A percentile compares a stretch with the other conserved stretches of the same genome.
Evolutionary conservation across 1,140 invertebrate species (phyloP).

Genomic region (Brachionus rubens): DNA sequence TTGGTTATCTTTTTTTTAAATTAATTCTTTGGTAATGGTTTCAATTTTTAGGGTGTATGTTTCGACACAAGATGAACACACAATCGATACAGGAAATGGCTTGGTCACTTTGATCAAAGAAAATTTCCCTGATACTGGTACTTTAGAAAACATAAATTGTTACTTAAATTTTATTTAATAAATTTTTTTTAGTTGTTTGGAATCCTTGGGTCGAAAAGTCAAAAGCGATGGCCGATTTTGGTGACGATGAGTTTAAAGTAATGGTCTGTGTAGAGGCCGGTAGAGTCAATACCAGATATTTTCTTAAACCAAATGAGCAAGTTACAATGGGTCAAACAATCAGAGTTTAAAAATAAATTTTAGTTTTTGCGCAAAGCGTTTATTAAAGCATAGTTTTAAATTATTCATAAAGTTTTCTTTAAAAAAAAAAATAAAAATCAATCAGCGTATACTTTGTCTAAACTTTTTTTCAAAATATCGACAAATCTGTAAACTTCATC

Average conservation of each 20-base stretch:
- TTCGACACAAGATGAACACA: constrained; percentile 83
- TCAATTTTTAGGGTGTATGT: constrained; percentile 79
- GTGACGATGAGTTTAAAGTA: constrained; percentile 86
- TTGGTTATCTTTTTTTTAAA: no score
- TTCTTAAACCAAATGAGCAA: constrained; percentile 72
- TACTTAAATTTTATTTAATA: constrained; percentile 49
- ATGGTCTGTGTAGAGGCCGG: constrained; percentile 93
- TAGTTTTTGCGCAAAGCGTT: not conserved
- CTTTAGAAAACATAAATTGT: constrained; percentile 47
- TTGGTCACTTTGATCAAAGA: constrained; percentile 88
- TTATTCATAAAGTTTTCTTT: no score
- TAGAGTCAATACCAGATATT: constrained; percentile 77
- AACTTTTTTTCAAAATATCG: constrained; percentile 50
- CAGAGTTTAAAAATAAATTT: not conserved
- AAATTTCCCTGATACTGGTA: constrained; percentile 84
- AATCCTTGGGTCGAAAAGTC: constrained; percentile 91
- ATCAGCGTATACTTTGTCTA: not conserved
- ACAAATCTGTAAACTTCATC: constrained; percentile 61
- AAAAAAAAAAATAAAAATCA: no score
- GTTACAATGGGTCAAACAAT: constrained; percentile 14
- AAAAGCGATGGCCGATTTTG: constrained; percentile 85
- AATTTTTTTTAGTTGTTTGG: constrained; percentile 75
- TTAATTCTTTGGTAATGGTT: no score
- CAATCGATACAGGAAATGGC: constrained; percentile 82
- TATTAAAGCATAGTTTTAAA: no score